Conservation (phyloP, 30 jellyfish, hydroid and myxozoan genomes). For the Sanderia malayensis region DNA sequence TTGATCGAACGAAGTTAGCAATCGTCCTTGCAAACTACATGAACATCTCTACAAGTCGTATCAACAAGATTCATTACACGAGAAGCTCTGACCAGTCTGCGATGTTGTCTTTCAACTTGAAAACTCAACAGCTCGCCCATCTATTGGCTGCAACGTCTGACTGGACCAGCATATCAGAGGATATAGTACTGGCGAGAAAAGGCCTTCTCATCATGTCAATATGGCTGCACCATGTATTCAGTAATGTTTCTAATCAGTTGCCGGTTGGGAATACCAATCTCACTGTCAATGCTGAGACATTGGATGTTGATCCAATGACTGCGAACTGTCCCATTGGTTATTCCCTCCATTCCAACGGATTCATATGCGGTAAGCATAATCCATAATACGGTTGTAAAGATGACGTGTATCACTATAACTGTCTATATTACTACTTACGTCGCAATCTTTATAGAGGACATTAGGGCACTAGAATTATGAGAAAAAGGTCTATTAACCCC, state of each 20-base stretch:
- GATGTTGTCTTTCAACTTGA: conserved; percentile 22
- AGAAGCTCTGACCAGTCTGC: conserved; percentile 13
- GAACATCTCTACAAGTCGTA: conserved; percentile 31
- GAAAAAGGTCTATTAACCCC: too few species aligned
- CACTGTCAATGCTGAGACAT: conserved; percentile 42
- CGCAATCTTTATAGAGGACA: too few species aligned
- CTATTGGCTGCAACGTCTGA: conserved; percentile 9
- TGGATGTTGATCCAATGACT: conserved; percentile 19
- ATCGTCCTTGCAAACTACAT: conserved; percentile 21
- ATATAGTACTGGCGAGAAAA: conserved; percentile 50
- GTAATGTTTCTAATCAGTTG: conserved; percentile 24
- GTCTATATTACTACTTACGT: too few species aligned
- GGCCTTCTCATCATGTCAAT: conserved; percentile 46
- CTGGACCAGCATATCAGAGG: conserved; percentile 62
- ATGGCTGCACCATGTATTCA: conserved; percentile 38
- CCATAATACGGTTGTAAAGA: too few species aligned
- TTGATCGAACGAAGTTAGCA: background rate
- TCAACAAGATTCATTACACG: conserved; percentile 14
- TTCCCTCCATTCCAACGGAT: conserved; percentile 44
- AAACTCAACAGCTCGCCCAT: conserved; percentile 14
- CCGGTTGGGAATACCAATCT: conserved; percentile 9
- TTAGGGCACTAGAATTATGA: too few species aligned
- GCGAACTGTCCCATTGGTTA: conserved; percentile 44
- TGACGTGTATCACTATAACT: too few species aligned
- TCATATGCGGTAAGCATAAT: conserved; percentile 71